A percentile compares a stretch with the other conserved stretches of the same genome.
Evolutionary conservation across 2,797 vertebrate species (phyloP).

Genomic region (Iguana delicatissima): DNA sequence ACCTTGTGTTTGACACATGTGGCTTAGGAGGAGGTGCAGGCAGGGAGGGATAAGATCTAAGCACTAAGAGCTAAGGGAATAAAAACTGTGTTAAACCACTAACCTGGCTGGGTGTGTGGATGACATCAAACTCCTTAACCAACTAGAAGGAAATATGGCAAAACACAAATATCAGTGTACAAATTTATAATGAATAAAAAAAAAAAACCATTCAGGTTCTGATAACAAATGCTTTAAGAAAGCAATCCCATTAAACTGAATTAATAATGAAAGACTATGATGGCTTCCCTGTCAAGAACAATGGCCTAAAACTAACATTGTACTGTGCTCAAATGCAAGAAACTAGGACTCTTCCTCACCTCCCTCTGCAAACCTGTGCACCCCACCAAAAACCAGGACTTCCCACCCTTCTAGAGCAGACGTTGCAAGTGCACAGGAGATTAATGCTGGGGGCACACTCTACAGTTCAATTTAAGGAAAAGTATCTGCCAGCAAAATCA

Average conservation of each 20-base stretch:
- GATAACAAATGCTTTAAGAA: not conserved
- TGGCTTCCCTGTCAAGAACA: not conserved
- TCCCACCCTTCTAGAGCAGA: not conserved
- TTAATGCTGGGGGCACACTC: too few species aligned
- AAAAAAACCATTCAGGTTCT: not conserved
- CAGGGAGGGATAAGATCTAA: not conserved
- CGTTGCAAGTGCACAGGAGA: too few species aligned
- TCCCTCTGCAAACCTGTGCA: too few species aligned
- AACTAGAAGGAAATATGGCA: conserved; percentile 66
- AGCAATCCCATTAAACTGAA: not conserved
- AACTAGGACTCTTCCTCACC: too few species aligned
- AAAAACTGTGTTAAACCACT: conserved; percentile 40
- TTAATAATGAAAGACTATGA: not conserved
- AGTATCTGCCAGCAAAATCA: not conserved
- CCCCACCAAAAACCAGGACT: not conserved
- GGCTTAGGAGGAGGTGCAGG: not conserved
- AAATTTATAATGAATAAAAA: not conserved
- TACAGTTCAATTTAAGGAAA: not conserved
- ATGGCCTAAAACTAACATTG: not conserved
- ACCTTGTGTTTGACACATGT: too few species aligned
- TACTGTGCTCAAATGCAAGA: not conserved
- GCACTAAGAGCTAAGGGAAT: not conserved
- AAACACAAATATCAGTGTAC: conserved; percentile 16
- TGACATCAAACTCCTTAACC: conserved; percentile 78
- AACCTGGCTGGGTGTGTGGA: conserved; percentile 78